Percentiles rank a stretch among this genome's conserved stretches.
phyloP scores from a whole-genome alignment of 2,797 vertebrate genomes.

The Cossypha caffra region DNA sequence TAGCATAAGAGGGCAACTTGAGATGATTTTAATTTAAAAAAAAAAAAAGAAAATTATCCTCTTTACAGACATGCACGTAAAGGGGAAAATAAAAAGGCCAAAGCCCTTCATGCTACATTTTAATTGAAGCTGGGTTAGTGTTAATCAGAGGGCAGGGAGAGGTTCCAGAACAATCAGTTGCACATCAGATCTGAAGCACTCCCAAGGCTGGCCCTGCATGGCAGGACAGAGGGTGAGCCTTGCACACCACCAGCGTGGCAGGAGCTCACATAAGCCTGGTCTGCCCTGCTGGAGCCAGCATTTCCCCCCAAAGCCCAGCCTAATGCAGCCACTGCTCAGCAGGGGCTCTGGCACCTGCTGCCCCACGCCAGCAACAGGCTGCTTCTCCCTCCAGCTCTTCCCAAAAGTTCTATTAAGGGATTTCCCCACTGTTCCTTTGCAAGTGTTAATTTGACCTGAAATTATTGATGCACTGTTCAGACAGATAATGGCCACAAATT shows the following conservation, averaged over 20 bases:
- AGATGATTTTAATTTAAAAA: slow-evolving; percentile 43
- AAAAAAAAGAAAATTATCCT: slow-evolving; percentile 27
- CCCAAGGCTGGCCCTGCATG: neutral
- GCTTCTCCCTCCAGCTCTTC: neutral
- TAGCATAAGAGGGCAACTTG: slow-evolving; percentile 49
- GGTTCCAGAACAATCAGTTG: neutral
- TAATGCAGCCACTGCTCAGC: fast-evolving
- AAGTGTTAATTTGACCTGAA: neutral
- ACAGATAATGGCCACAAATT: neutral
- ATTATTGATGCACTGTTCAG: neutral
- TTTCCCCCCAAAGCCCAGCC: neutral
- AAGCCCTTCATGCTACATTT: slow-evolving; percentile 43
- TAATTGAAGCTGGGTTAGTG: slow-evolving; percentile 51
- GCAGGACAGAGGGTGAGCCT: neutral
- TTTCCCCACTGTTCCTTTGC: neutral
- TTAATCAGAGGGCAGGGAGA: slow-evolving; percentile 58
- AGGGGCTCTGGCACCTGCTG: neutral
- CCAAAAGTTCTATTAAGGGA: neutral
- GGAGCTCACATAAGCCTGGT: fast-evolving
- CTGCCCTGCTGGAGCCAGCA: neutral
- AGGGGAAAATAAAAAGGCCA: slow-evolving; percentile 44
- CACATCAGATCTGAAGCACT: neutral
- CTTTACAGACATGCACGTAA: neutral
- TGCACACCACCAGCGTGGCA: fast-evolving
- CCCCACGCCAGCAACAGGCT: neutral